Conservation (phyloP, 2,888 invertebrate species). For the Andrena fulva region DNA sequence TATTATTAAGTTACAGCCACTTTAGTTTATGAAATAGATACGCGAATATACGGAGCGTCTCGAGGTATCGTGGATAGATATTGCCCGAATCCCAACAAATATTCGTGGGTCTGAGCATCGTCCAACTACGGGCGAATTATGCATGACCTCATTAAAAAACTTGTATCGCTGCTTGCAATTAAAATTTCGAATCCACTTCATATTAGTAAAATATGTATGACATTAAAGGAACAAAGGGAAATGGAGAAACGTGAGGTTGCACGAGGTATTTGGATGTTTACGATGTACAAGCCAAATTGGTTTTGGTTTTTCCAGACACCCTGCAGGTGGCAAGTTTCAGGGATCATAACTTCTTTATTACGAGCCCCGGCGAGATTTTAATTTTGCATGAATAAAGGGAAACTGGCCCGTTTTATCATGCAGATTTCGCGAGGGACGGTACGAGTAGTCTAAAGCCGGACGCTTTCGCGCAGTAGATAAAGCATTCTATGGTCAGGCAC, state of each 20-base stretch:
- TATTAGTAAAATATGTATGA: too few relatives aligned
- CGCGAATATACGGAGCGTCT: neutral
- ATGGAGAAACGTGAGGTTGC: neutral
- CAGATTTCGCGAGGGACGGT: conserved; percentile 29
- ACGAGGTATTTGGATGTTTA: neutral
- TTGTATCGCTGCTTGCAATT: too few relatives aligned
- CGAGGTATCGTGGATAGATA: neutral
- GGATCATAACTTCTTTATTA: conserved; percentile 10
- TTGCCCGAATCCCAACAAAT: neutral
- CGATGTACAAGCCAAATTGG: neutral
- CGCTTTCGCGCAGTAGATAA: conserved; percentile 26
- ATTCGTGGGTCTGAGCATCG: neutral
- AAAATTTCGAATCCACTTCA: too few relatives aligned
- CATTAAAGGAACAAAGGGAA: too few relatives aligned
- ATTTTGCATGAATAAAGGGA: conserved; percentile 35
- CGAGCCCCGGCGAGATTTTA: conserved; percentile 31
- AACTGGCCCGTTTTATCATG: conserved; percentile 54
- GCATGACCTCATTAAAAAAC: too few relatives aligned
- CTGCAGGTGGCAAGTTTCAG: neutral
- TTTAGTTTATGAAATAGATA: neutral
- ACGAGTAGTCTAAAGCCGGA: neutral
- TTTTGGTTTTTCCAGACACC: neutral
- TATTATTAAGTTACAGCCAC: conserved; percentile 5
- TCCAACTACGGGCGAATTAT: too few relatives aligned
- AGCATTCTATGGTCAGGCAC: conserved; percentile 24